Conservation (phyloP, 2,113 vertebrate species). For the Pristiophorus japonicus region DNA sequence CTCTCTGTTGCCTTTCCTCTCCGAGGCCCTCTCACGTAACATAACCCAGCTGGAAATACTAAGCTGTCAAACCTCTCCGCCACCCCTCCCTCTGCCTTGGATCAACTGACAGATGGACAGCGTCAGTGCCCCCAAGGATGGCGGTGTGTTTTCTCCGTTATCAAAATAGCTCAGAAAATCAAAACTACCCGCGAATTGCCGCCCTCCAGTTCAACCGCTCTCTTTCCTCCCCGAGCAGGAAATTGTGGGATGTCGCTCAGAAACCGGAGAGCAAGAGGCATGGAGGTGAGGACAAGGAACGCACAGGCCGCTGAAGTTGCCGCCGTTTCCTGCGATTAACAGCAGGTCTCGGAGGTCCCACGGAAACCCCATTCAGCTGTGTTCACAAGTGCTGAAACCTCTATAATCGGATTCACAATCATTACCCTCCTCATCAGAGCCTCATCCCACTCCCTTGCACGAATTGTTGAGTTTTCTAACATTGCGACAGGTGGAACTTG, state of each 20-base stretch:
- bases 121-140: background rate
- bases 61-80: background rate
- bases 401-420: background rate
- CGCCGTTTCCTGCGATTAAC: background rate
- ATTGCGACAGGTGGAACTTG: background rate
- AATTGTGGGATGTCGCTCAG: background rate
- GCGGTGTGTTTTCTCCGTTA: background rate
- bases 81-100: background rate
- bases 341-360: background rate
- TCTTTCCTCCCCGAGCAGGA: background rate
- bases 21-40: background rate
- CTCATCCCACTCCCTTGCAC: too few species aligned
- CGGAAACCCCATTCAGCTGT: background rate
- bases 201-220: background rate
- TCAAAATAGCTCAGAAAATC: background rate
- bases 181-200: background rate
- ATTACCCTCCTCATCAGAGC: background rate
- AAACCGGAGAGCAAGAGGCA: background rate
- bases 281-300: background rate
- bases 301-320: background rate
- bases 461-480: background rate
- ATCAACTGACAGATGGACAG: background rate
- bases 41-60: background rate
- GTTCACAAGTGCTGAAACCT: background rate
- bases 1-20: background rate